A percentile compares a stretch with the other conserved stretches of the same genome.
These are phyloP conservation scores for Limnephilus lunatus DNA, from an alignment of 2,888 invertebrate species.

Conservation along the genomic window DNA sequence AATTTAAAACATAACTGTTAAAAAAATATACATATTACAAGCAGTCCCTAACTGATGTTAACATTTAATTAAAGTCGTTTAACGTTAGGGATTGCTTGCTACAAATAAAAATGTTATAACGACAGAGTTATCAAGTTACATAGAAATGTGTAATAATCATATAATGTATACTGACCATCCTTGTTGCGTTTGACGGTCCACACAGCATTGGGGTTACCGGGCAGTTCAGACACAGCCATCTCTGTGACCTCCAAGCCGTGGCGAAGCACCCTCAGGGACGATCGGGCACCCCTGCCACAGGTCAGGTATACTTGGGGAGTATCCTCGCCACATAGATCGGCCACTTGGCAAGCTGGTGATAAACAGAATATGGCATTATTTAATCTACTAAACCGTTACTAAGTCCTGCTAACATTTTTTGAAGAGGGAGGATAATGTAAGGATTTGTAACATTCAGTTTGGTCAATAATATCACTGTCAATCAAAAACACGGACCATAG, in stretches of 20 bases:
- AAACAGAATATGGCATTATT: background rate
- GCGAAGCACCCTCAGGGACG: conserved; percentile 93
- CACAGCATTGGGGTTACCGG: conserved; percentile 99
- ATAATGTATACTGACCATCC: conserved; percentile 87
- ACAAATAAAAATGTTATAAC: background rate
- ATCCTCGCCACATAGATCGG: conserved; percentile 98
- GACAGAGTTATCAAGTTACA: background rate
- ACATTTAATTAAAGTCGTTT: background rate
- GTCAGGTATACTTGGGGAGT: conserved; percentile 98
- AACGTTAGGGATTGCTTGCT: background rate
- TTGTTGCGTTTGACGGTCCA: conserved; percentile 98
- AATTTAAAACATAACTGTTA: background rate
- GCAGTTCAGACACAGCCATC: conserved; percentile 99
- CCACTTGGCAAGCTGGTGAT: conserved; percentile 86
- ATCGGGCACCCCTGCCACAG: conserved; percentile 97
- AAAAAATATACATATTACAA: background rate
- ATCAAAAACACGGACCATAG: conserved; percentile 78
- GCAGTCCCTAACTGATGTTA: background rate
- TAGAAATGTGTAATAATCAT: background rate
- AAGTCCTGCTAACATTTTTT: background rate
- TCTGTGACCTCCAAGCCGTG: conserved; percentile 99
- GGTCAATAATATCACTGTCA: conserved; percentile 71
- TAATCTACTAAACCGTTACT: background rate
- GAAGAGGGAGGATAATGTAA: background rate
- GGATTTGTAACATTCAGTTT: conserved; percentile 48